Conservation (phyloP, 2,888 invertebrate genomes). For the Cantharis flavilabris region DNA sequence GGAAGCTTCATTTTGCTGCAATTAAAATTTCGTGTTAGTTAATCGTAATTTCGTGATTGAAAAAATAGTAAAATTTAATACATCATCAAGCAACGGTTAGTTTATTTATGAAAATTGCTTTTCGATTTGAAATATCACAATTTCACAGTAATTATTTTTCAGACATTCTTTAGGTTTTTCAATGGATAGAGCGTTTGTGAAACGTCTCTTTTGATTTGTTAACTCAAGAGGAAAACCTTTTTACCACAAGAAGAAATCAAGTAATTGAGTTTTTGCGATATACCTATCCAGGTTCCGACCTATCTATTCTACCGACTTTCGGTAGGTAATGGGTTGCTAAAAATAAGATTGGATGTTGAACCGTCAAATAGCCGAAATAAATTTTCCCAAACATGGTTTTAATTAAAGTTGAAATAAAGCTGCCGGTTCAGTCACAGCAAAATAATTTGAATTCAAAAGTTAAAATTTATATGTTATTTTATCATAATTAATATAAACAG, state of each 20-base stretch:
- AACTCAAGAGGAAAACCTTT: neutral
- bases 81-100: too few species aligned
- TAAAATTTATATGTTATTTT: neutral
- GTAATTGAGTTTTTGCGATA: neutral
- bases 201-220: neutral
- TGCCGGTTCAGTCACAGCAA: neutral
- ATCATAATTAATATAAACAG: slow-evolving; percentile 3
- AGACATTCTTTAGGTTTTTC: neutral
- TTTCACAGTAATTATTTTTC: neutral
- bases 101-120: neutral
- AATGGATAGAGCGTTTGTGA: neutral
- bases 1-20: slow-evolving; percentile 26
- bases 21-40: slow-evolving; percentile 3
- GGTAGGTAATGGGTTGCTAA: neutral
- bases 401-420: neutral
- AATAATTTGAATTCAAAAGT: neutral
- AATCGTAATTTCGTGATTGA: neutral
- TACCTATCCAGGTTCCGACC: neutral
- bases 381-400: neutral
- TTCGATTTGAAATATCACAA: neutral
- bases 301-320: neutral
- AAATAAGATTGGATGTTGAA: neutral
- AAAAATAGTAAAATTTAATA: too few species aligned
- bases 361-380: neutral
- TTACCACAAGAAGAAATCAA: neutral